Percentiles rank a stretch among this genome's conserved stretches.
These are phyloP conservation scores for Meriones unguiculatus DNA, from an alignment of 2,113 vertebrate species.

Conservation along the genomic window DNA sequence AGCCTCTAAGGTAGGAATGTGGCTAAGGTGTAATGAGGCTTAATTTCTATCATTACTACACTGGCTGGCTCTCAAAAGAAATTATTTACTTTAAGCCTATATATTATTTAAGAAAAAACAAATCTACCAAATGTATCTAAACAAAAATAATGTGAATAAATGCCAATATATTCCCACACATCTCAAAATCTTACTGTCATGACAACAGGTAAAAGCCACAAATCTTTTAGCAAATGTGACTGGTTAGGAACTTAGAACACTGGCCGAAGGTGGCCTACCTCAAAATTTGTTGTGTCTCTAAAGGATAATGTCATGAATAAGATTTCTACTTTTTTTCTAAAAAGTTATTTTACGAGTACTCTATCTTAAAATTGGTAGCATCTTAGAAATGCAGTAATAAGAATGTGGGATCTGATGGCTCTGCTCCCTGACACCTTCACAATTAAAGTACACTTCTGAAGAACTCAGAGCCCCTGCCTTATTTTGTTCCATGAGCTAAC, in stretches of 20 bases:
- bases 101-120: background rate
- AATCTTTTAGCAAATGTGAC: background rate
- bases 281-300: background rate
- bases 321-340: background rate
- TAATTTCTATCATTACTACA: background rate
- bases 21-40: background rate
- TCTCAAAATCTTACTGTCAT: background rate
- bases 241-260: background rate
- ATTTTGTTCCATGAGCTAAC: background rate
- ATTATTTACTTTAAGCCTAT: background rate
- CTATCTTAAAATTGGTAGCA: background rate
- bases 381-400: background rate
- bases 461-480: fast-evolving
- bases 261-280: background rate
- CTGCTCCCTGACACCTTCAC: background rate
- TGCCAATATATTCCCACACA: background rate
- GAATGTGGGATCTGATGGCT: background rate
- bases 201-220: background rate
- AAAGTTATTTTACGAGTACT: background rate
- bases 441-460: fast-evolving
- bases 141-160: background rate
- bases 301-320: background rate
- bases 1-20: background rate
- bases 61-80: background rate
- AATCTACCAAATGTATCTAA: background rate